A percentile compares a stretch with the other conserved stretches of the same genome.
phyloP scores from a whole-genome alignment of 2,888 invertebrate species.

The Cenopis cana region DNA sequence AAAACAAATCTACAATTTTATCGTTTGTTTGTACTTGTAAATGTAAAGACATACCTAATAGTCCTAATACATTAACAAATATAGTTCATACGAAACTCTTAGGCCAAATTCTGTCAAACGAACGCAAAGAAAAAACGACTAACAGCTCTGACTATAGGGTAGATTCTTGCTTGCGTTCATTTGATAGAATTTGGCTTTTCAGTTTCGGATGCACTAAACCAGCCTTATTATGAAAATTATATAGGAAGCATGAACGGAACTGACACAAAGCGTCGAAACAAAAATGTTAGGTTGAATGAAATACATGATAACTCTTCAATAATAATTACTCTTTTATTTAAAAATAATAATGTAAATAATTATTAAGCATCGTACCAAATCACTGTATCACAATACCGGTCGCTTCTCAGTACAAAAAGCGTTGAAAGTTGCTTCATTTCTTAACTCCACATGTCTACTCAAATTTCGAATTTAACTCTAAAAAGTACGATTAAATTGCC shows the following conservation, averaged over 20 bases:
- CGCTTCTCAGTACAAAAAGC: slow-evolving; percentile 66
- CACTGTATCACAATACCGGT: slow-evolving; percentile 80
- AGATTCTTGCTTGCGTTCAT: too few species aligned
- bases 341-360: slow-evolving; percentile 68
- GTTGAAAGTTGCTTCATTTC: slow-evolving; percentile 60
- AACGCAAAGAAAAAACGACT: too few species aligned
- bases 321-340: slow-evolving; percentile 79
- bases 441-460: slow-evolving; percentile 53
- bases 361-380: slow-evolving; percentile 77
- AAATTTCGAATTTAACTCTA: neutral
- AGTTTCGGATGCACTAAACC: too few species aligned
- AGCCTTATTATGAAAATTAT: neutral
- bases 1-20: neutral
- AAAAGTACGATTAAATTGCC: neutral
- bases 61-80: neutral
- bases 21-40: neutral
- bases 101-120: too few species aligned
- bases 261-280: slow-evolving; percentile 34
- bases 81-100: too few species aligned
- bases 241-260: slow-evolving; percentile 54
- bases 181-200: too few species aligned
- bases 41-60: neutral
- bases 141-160: too few species aligned
- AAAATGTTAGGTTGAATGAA: slow-evolving; percentile 70
- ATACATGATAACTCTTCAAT: slow-evolving; percentile 69